These are phyloP conservation scores for Brachyhypopomus gauderio DNA, from an alignment of 2,113 vertebrate genomes.

Conservation along the genomic window DNA sequence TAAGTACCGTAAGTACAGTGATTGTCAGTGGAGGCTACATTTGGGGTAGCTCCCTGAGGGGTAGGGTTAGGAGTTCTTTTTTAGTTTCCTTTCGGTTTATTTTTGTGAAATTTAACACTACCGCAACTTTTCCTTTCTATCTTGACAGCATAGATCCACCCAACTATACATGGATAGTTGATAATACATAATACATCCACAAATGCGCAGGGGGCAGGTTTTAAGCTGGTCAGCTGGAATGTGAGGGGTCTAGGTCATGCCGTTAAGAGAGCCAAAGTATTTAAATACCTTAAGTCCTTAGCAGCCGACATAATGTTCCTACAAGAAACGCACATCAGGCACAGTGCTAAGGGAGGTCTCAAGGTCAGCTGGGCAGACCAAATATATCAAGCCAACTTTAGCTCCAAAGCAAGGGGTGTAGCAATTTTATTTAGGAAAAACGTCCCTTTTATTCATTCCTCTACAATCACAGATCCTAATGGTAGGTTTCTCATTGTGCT, in stretches of 20 bases:
- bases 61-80: not conserved
- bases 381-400: conserved; percentile 14
- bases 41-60: not conserved
- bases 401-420: not conserved
- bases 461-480: too few relatives aligned
- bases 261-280: not conserved
- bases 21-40: not conserved
- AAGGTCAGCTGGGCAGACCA: conserved; percentile 29
- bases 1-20: not conserved
- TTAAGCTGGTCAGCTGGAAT: not conserved
- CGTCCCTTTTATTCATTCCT: conserved; percentile 7
- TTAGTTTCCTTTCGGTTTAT: not conserved
- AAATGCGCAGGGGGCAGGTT: not conserved
- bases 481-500: too few relatives aligned
- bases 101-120: not conserved
- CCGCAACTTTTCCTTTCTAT: not conserved
- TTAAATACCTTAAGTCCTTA: not conserved
- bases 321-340: not conserved
- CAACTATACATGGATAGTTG: not conserved
- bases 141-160: not conserved
- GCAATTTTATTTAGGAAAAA: conserved; percentile 15
- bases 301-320: not conserved
- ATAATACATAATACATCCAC: not conserved
- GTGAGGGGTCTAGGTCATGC: not conserved
- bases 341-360: not conserved